Base-by-base conservation (phyloP, 2,113 vertebrate species). In the Steatornis caripensis region DNA sequence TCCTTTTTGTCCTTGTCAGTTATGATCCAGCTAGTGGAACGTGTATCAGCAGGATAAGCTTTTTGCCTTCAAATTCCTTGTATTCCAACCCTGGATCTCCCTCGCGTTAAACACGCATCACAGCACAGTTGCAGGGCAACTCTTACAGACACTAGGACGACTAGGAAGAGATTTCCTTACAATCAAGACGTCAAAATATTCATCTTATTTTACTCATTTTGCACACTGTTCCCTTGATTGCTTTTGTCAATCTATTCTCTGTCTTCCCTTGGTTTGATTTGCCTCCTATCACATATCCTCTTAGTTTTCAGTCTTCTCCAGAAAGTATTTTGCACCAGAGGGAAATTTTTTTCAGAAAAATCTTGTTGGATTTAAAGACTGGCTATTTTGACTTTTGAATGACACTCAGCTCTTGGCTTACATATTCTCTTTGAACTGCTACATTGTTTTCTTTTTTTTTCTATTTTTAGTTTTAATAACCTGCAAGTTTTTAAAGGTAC, bases 191-290 rank as follows among this genome's bases (percentile, higher is more conserved):
- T 39, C 43, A 91, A 86, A 82, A 64, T 27, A n/a, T 19, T 94
- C n/a, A n/a, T 10, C 41, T 48, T 16, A 43, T 55, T 84, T 72
- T 70, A 61, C 78, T 43, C 43, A 76, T 48, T 79, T 90, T 84
- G 36, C 49, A 69, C 88, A 79, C 30, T 37, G 39, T 27, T 79
- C 79, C 46, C 64, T 85, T 92, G 58, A 84, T 77, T 88, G 51
- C 36, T 76, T 95, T 95, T 86, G 23, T 92, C 61, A 87, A 70
- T 36, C 57, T 86, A n/a, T 39, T 84, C 57, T 90, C 93, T 58
- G 53, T 39, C 49, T 66, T 43, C 64, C 71, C 19, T 71, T 54
- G 43, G 41, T 88, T 86, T 96, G 48, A 95, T 92, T 93, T 72
- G 10, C 70, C 57, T 95, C 66, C n/a, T 39, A 22, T 55, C n/a